These are phyloP conservation scores for Lamprologus tigripictilis DNA, from an alignment of 2,113 vertebrate genomes.

Conservation along the genomic window DNA sequence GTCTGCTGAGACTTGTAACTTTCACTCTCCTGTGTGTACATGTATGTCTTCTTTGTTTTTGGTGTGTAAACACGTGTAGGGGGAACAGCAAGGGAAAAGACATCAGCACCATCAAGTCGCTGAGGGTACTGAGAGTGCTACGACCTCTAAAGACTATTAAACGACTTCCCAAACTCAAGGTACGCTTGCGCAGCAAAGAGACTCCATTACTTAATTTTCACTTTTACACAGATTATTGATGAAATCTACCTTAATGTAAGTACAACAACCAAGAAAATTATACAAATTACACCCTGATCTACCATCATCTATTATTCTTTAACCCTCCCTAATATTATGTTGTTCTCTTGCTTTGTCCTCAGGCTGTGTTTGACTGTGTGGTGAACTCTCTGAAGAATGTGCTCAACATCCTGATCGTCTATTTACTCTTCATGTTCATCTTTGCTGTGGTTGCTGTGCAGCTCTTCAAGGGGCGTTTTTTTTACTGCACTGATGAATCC, in stretches of 20 bases:
- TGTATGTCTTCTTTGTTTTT: not conserved
- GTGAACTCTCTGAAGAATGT: conserved; percentile 96
- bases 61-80: conserved; percentile 42
- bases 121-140: conserved; percentile 88
- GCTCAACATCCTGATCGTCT: conserved; percentile 95
- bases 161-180: conserved; percentile 93
- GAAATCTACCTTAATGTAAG: not conserved
- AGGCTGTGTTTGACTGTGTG: conserved; percentile 96
- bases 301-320: not conserved
- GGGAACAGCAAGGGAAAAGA: conserved; percentile 93
- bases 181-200: conserved; percentile 9
- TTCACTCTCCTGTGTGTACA: not conserved
- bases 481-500: conserved; percentile 93
- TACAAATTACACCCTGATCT: not conserved
- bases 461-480: conserved; percentile 95
- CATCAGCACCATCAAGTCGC: conserved; percentile 95
- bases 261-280: not conserved
- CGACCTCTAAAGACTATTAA: conserved; percentile 96
- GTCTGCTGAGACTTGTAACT: conserved; percentile 12
- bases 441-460: conserved; percentile 95
- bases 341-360: not conserved
- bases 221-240: not conserved
- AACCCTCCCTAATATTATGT: not conserved
- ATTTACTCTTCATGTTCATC: conserved; percentile 99
- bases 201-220: not conserved